Percentiles rank a stretch among this genome's conserved stretches.
Evolutionary conservation across 2,888 invertebrate species (phyloP).

Genomic region (Andricus quercusramuli): DNA sequence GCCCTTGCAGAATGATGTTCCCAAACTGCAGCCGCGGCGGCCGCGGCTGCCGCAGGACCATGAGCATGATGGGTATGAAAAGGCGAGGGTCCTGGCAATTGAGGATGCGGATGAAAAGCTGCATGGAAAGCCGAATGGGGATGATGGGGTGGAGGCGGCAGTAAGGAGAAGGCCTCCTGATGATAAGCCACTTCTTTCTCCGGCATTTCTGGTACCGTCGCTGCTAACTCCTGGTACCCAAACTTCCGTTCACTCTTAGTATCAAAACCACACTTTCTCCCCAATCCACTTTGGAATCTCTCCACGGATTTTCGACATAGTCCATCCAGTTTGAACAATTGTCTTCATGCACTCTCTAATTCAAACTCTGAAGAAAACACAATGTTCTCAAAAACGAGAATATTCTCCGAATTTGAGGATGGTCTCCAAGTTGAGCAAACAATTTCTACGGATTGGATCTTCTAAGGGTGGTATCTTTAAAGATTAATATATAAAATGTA

Average conservation of each 20-base stretch:
- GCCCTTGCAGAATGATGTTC: slow-evolving; percentile 83
- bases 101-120: slow-evolving; percentile 78
- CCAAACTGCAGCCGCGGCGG: slow-evolving; percentile 80
- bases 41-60: slow-evolving; percentile 65
- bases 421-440: not conserved
- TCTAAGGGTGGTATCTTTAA: not conserved
- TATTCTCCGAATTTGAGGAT: not conserved
- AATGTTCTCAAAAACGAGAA: not conserved
- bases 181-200: slow-evolving; percentile 83
- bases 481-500: not conserved
- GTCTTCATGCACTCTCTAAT: slow-evolving; percentile 8
- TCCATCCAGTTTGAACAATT: slow-evolving; percentile 23
- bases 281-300: slow-evolving; percentile 30
- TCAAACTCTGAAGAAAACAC: not conserved
- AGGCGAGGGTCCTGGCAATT: slow-evolving; percentile 81
- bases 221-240: slow-evolving; percentile 30
- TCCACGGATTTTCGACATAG: slow-evolving; percentile 27
- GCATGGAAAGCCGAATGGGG: slow-evolving; percentile 76
- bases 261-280: slow-evolving; percentile 27
- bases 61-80: slow-evolving; percentile 74
- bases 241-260: slow-evolving; percentile 11
- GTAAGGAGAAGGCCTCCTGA: slow-evolving; percentile 78
- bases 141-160: slow-evolving; percentile 75
- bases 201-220: slow-evolving; percentile 76
- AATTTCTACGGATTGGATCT: not conserved